Base-by-base conservation (phyloP, 2,888 invertebrate genomes). In the Physocephala rufipes region DNA sequence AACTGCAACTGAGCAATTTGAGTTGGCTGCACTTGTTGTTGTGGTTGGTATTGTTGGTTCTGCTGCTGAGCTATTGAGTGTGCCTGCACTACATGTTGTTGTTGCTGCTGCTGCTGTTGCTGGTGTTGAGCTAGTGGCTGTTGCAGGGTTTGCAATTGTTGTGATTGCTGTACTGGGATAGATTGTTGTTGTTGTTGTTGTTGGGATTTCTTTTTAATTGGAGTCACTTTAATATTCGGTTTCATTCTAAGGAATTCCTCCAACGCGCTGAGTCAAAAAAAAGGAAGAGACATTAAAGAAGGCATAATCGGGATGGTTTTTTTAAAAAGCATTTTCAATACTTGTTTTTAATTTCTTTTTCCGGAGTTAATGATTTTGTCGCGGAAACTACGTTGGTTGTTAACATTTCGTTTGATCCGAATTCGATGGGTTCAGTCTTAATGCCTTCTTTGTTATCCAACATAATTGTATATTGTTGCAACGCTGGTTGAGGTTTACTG, bases 401-500 rank as follows among this genome's bases (percentile, higher is more conserved):
- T 36, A 36, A 36, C 36, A 36, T 4, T 9, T 36, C 36, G 36
- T 4, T 36, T 36, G 69, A 81, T 77, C 76, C 81, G 67, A 80
- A 85, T 78, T 86, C 81, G 43, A 81, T 73, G 70, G 80, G 82
- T 77, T 80, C 79, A 65, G 79, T 75, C 72, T 79, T 80, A 26
- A 78, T 76, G 67, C 77, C 75, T 67, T 76, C 76, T 21, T 74
- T 78, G 28, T 81, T 85, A 73, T 86, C 86, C 51, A 86, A 71
- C 13, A 84, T 86, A 30, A 86, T 82, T 15, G 86, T 86, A 76
- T 86, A 87, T 78, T 86, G 87, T 45, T 86, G 87, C 49, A 84
- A 85, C 21, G 82, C 61, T 67, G 79, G 77, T 66, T 80, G 78
- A 73, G 75, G 64, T 65, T 78, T 75, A 62, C 77, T 78, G 7